phyloP scores from a whole-genome alignment of 2,113 vertebrate genomes.

The Oreamnos americanus region DNA sequence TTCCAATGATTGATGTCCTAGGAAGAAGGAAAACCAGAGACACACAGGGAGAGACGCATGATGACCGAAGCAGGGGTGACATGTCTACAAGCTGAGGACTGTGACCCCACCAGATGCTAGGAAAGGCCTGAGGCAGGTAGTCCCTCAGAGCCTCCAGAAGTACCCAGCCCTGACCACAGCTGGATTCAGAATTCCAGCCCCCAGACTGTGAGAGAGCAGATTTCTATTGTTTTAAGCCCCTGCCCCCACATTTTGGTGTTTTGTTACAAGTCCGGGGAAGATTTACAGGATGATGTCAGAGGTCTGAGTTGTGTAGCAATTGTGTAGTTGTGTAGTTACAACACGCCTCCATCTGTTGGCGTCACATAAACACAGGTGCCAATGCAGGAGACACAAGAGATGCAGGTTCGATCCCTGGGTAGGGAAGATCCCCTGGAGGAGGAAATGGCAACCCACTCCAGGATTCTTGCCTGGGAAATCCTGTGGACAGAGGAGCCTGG shows the following conservation, averaged over 20 bases:
- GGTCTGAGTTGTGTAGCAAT: background rate
- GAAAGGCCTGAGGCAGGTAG: fast-evolving
- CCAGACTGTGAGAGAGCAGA: fast-evolving
- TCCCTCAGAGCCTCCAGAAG: fast-evolving
- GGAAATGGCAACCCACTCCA: background rate
- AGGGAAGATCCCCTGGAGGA: background rate
- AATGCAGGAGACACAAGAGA: background rate
- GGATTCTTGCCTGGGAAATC: background rate
- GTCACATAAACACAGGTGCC: fast-evolving
- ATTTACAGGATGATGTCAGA: fast-evolving
- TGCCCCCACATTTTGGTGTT: fast-evolving
- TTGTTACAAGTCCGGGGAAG: fast-evolving
- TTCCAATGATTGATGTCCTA: background rate
- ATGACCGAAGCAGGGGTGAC: fast-evolving
- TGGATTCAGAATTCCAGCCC: background rate
- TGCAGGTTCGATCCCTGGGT: background rate
- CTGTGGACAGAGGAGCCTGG: background rate
- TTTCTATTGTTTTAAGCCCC: fast-evolving
- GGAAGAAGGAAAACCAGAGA: background rate
- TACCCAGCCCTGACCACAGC: background rate
- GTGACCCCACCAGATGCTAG: fast-evolving
- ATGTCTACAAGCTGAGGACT: fast-evolving
- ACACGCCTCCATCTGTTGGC: fast-evolving
- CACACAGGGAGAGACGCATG: fast-evolving
- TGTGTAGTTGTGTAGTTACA: background rate